phyloP scores from a whole-genome alignment of 2,113 vertebrate species.

The Tragelaphus strepsiceros region DNA sequence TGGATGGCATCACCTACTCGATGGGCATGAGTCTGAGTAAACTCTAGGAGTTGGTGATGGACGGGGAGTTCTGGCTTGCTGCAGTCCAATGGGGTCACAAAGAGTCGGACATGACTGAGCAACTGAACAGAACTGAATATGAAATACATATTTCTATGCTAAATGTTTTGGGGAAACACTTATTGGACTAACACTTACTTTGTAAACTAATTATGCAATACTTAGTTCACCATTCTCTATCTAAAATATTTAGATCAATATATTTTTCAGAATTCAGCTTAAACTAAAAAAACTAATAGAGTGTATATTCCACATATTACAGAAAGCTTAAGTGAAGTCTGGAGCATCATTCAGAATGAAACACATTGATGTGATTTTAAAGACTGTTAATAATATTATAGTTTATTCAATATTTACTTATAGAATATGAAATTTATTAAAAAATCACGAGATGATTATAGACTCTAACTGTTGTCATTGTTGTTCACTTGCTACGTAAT shows the following conservation, averaged over 20 bases:
- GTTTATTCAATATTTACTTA: neutral
- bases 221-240: neutral
- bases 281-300: neutral
- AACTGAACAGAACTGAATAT: neutral
- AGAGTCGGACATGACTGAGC: accelerated
- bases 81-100: neutral
- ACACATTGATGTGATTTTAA: neutral
- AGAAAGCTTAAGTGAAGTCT: neutral
- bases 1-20: neutral
- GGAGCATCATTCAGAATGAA: neutral
- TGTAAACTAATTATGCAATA: neutral
- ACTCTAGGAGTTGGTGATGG: neutral
- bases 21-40: neutral
- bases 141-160: neutral
- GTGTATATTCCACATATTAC: neutral
- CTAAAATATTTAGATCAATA: neutral
- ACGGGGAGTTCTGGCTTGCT: neutral
- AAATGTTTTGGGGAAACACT: neutral
- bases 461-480: neutral
- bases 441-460: neutral
- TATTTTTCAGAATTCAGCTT: neutral
- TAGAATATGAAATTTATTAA: neutral
- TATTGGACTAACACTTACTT: neutral
- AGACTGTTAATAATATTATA: neutral
- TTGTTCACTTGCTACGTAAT: neutral